Evolutionary conservation across 2,113 vertebrate genomes (phyloP).

Genomic region (Platanista minor): DNA sequence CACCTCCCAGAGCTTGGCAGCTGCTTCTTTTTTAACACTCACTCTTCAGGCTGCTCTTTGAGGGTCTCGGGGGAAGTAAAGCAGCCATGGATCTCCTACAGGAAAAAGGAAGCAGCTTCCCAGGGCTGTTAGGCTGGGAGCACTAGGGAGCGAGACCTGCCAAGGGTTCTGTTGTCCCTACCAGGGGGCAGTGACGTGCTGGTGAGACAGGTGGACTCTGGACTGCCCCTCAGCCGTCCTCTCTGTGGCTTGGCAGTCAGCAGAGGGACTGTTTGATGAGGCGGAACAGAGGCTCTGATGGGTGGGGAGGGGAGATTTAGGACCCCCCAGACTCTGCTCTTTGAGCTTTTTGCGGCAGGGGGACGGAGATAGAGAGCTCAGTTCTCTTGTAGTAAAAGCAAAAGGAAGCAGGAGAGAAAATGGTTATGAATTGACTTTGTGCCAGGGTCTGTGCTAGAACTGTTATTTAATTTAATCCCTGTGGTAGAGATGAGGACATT

Average conservation of each 20-base stretch:
- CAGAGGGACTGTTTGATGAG: background rate
- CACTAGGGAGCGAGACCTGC: background rate
- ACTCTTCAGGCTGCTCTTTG: background rate
- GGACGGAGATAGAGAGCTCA: background rate
- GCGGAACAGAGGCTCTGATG: background rate
- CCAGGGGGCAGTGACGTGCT: background rate
- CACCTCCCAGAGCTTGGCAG: background rate
- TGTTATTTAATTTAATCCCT: background rate
- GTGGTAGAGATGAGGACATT: background rate
- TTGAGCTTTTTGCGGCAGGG: background rate
- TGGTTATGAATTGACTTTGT: background rate
- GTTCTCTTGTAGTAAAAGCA: background rate
- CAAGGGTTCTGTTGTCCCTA: background rate
- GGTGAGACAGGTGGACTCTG: background rate
- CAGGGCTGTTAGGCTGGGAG: background rate
- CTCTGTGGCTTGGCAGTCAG: background rate
- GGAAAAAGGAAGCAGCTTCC: background rate
- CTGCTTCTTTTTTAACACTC: background rate
- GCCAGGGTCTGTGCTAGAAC: background rate
- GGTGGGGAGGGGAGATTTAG: background rate
- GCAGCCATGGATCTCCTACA: background rate
- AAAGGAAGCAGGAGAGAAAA: background rate
- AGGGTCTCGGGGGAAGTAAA: background rate
- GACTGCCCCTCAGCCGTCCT: background rate
- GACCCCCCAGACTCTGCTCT: background rate